These are phyloP conservation scores for Pterocles orientalis DNA, from an alignment of 2,113 vertebrate genomes.

Conservation along the genomic window DNA sequence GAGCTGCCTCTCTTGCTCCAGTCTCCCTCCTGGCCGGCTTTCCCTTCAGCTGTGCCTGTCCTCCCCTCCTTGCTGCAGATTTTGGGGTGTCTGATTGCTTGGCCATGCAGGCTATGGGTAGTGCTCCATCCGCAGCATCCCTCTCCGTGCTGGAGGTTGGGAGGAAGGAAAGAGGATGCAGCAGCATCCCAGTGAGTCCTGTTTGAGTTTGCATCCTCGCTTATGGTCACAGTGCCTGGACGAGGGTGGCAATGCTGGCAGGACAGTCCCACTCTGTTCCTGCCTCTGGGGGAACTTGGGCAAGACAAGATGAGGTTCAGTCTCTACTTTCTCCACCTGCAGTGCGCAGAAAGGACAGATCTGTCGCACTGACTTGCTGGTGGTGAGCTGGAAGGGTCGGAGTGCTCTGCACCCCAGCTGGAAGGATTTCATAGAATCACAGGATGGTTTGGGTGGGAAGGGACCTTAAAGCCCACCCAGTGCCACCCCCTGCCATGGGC, in stretches of 20 bases:
- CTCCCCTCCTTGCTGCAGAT: too few relatives aligned
- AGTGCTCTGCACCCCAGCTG: background rate
- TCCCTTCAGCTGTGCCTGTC: background rate
- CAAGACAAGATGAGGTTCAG: background rate
- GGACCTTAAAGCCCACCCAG: too few relatives aligned
- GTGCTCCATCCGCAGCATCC: accelerated
- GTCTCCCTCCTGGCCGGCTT: background rate
- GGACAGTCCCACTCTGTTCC: background rate
- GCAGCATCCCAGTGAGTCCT: background rate
- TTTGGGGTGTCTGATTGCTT: too few relatives aligned
- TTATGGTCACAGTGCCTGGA: background rate
- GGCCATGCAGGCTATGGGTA: background rate
- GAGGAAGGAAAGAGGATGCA: background rate
- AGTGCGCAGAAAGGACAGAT: background rate
- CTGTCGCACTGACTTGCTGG: background rate
- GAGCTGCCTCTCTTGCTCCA: background rate
- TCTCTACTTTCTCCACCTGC: background rate
- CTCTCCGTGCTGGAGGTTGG: background rate
- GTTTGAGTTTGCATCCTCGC: accelerated
- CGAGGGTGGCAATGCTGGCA: background rate
- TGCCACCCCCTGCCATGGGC: too few relatives aligned
- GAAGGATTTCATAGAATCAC: too few relatives aligned
- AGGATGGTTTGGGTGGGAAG: too few relatives aligned
- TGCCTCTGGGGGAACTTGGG: too few relatives aligned
- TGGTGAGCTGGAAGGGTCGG: background rate